Evolutionary conservation across 2,888 invertebrate genomes (phyloP).

Genomic region (Sabellastarte sp.): DNA sequence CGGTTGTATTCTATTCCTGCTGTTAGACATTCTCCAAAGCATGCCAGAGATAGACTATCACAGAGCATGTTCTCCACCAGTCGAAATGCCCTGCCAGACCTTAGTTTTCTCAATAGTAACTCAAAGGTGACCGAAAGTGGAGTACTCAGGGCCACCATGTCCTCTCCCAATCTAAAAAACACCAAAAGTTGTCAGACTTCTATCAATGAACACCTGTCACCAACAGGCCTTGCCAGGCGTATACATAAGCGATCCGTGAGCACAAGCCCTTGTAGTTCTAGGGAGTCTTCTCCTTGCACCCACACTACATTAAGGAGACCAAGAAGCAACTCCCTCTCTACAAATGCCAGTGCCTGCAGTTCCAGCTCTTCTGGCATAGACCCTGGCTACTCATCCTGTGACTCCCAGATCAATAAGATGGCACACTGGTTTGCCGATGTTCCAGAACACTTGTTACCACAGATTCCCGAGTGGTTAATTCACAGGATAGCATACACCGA

Average conservation of each 20-base stretch:
- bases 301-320: neutral
- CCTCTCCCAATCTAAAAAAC: neutral
- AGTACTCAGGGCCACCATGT: neutral
- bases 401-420: neutral
- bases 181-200: neutral
- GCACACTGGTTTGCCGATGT: neutral
- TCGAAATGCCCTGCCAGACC: constrained; percentile 24
- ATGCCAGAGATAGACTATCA: neutral
- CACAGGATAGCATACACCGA: no score
- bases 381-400: constrained; percentile 11
- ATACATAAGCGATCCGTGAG: neutral
- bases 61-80: neutral
- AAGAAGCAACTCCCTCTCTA: constrained; percentile 9
- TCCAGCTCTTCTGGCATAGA: constrained; percentile 35
- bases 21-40: neutral
- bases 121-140: neutral
- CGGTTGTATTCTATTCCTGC: neutral
- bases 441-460: neutral
- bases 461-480: neutral
- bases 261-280: constrained; percentile 1
- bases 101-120: constrained; percentile 31
- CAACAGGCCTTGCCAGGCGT: neutral
- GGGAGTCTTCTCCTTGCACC: constrained; percentile 14
- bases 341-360: constrained; percentile 23
- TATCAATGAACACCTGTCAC: neutral